Evolutionary conservation across 2,113 vertebrate species (phyloP), one percentile per base, ranked within the genome.

Genomic region (Mirza zaza): DNA sequence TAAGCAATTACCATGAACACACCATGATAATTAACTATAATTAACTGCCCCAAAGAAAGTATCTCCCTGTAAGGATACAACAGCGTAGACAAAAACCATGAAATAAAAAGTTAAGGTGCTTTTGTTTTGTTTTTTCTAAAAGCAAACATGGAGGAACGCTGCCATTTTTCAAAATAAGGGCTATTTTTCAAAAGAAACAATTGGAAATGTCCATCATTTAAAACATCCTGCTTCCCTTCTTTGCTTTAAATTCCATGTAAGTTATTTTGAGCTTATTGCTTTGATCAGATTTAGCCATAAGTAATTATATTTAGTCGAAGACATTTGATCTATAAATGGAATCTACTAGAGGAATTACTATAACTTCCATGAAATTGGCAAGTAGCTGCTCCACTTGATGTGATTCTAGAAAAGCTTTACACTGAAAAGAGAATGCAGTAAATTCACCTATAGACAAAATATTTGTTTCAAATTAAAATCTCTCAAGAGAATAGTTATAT

Each of bases 301-400:
- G 98, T 98, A 98, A 98, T 98, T 98, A 98, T 95, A 98, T 98
- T 98, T 98, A 98, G 98, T 94, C 96, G 95, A 27, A 98, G 97
- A 97, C 96, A 97, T 97, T 97, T 98, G 98, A 98, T 98, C 98
- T 98, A 98, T 98, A 99, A 99, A 99, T 97, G 98, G 98, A 99
- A 98, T 97, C 98, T 98, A 98, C 98, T 98, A 98, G 98, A 98
- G 98, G 98, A 99, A 99, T 99, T 99, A 99, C 97, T 96, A 86
- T 95, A 97, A 98, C 98, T 98, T 98, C 98, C 96, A 97, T 92
- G 93, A 98, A 97, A 98, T 97, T 98, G 98, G 98, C 97, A 98
- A 95, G 94, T 36, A 90, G 87, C 97, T 98, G 96, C 97, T 98
- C 98, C 96, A 97, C 94, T 97, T 98, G 97, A 98, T 96, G 95